Evolutionary conservation across 2,888 invertebrate species (phyloP).

Genomic region (Aspidiotus destructor): DNA sequence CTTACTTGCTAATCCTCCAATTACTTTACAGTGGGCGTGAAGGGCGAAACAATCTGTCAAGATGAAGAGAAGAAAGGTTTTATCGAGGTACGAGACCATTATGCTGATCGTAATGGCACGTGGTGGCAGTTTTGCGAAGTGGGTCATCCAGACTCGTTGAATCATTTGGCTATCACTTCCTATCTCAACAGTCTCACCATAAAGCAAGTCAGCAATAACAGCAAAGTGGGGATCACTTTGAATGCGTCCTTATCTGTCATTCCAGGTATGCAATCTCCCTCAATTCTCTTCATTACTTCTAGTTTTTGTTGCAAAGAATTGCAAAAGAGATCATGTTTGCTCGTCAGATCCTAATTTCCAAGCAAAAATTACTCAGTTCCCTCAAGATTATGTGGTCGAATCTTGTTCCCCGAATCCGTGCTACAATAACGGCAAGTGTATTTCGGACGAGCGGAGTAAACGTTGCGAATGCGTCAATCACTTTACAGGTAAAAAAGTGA

Average conservation of each 20-base stretch:
- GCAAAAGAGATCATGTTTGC: neutral
- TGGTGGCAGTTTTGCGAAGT: slow-evolving; percentile 56
- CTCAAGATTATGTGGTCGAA: slow-evolving; percentile 45
- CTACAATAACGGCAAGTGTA: slow-evolving; percentile 58
- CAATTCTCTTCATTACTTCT: neutral
- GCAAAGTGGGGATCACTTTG: slow-evolving; percentile 12
- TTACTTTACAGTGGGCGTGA: slow-evolving; percentile 29
- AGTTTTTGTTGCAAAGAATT: neutral
- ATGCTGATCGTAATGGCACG: slow-evolving; percentile 59
- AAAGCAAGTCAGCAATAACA: slow-evolving; percentile 34
- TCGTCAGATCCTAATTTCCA: slow-evolving; percentile 40
- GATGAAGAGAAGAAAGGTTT: slow-evolving; percentile 42
- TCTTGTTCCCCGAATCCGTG: slow-evolving; percentile 67
- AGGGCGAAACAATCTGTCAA: slow-evolving; percentile 33
- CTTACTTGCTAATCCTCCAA: too few species aligned
- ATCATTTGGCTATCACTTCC: slow-evolving; percentile 54
- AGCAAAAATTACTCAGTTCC: slow-evolving; percentile 38
- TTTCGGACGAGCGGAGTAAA: slow-evolving; percentile 49
- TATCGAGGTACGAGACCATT: slow-evolving; percentile 55
- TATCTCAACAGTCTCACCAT: slow-evolving; percentile 55
- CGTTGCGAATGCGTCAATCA: slow-evolving; percentile 62
- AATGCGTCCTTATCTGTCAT: slow-evolving; percentile 27
- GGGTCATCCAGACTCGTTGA: slow-evolving; percentile 37
- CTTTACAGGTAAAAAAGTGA: slow-evolving; percentile 58
- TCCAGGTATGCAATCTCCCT: slow-evolving; percentile 19